Base-by-base conservation (phyloP, 1,140 invertebrate species). In the Procambarus virginalis region DNA sequence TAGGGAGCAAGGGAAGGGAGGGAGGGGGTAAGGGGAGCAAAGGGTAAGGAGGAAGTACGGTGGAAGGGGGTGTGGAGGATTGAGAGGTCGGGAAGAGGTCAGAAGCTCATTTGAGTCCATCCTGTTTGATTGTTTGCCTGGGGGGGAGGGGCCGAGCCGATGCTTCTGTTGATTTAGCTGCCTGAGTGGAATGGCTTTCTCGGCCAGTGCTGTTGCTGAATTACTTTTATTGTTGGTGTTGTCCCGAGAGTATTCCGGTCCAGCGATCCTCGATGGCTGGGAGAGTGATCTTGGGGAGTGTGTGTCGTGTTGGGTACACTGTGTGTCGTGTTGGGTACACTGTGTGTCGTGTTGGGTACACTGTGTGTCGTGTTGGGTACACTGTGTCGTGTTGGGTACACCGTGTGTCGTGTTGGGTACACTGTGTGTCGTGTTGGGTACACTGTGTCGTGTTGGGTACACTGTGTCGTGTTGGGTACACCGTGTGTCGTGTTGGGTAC, bases 81-180 rank as follows among this genome's bases (percentile, higher is more conserved):
- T 8, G 51, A 55, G 51, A 55, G 51, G 51, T 8, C 8, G 51
- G 8, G 12, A 12, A 55, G 80, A 46, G 80, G 80, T 82, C 80
- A 82, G 80, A 82, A 82, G 80, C 80, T 82, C 80, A 82, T 82
- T 82, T 64, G 22, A 82, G 80, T 82, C 80, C 60, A 68, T 82
- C 80, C 22, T 68, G 80, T 46, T 81, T 81, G 79, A 58, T 81
- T 81, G 79, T 81, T 82, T 82, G 58, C 60, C 46, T 45, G 20
- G 46, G 34, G 34, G 34, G 80, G 60, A 68, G 80, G 80, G 34
- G 17, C 22, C 20, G 58, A 82, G 6, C 58, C 58, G n/a, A 70
- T 82, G 22, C 80, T 51, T 82, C 58, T 82, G 80, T 82, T 82
- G n/a, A 68, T 68, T 68, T 82, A 81, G 79, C 51, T 81, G 79